A percentile compares a stretch with the other conserved stretches of the same genome.
phyloP scores from a whole-genome alignment of 2,797 vertebrate species.

The Heteromormyrus szaboi region DNA sequence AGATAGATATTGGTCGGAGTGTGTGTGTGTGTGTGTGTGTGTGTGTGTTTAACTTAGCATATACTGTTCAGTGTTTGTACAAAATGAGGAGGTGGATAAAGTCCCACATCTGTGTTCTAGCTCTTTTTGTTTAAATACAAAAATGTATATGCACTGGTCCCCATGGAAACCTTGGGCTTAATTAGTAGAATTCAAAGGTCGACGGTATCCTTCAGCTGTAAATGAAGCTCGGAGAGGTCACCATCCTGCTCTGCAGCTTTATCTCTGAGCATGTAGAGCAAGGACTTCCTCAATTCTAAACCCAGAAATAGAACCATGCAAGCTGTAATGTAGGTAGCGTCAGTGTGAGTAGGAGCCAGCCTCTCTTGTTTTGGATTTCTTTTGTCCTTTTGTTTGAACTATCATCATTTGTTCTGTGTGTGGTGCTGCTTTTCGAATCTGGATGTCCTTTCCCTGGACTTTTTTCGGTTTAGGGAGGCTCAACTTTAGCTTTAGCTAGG shows the following conservation, averaged over 20 bases:
- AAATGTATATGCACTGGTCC: background rate
- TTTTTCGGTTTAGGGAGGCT: background rate
- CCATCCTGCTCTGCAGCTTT: background rate
- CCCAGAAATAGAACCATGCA: background rate
- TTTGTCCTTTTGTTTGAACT: background rate
- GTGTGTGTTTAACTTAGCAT: background rate
- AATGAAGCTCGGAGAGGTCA: background rate
- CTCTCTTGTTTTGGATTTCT: background rate
- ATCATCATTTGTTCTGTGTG: background rate
- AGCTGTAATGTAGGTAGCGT: background rate
- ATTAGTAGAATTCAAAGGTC: background rate
- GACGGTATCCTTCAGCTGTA: background rate
- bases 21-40: background rate
- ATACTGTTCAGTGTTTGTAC: background rate
- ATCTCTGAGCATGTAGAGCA: background rate
- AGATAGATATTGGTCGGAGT: background rate
- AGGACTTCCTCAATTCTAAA: background rate
- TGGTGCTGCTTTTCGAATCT: background rate
- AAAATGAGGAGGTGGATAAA: background rate
- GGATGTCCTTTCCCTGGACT: background rate
- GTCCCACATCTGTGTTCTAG: background rate
- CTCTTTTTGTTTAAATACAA: background rate
- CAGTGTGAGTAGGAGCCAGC: background rate
- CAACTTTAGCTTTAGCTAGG: background rate
- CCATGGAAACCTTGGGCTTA: background rate